phyloP scores from a whole-genome alignment of 2,888 invertebrate genomes.

The Fragum fragum region DNA sequence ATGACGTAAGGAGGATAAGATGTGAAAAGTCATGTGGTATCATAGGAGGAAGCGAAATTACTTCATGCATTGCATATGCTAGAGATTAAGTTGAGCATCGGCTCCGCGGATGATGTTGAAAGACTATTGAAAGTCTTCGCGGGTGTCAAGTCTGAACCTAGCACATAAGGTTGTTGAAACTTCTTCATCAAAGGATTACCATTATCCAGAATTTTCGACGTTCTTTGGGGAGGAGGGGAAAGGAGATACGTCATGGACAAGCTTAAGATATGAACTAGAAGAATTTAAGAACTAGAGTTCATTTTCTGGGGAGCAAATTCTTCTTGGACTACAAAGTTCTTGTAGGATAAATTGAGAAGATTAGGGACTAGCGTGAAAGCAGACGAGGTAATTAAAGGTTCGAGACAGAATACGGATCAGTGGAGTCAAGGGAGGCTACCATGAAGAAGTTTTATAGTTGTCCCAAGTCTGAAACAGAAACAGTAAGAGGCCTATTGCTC shows the following conservation, averaged over 20 bases:
- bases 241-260: neutral
- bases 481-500: neutral
- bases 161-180: no score
- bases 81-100: no score
- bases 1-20: no score
- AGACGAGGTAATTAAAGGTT: neutral
- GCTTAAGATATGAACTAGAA: slow-evolving; percentile 2
- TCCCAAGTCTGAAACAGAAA: neutral
- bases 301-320: neutral
- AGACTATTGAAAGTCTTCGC: no score
- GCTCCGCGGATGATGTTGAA: no score
- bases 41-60: no score
- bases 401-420: neutral
- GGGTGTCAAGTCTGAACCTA: no score
- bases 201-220: neutral
- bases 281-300: neutral
- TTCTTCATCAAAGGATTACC: no score
- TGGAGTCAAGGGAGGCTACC: neutral
- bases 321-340: neutral
- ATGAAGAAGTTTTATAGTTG: slow-evolving; percentile 5
- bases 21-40: no score
- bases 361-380: neutral
- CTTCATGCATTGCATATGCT: no score
- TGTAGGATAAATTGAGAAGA: neutral
- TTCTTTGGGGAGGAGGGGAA: slow-evolving; percentile 18